Conservation (phyloP, 1,140 invertebrate species). For the Babylonia areolata region DNA sequence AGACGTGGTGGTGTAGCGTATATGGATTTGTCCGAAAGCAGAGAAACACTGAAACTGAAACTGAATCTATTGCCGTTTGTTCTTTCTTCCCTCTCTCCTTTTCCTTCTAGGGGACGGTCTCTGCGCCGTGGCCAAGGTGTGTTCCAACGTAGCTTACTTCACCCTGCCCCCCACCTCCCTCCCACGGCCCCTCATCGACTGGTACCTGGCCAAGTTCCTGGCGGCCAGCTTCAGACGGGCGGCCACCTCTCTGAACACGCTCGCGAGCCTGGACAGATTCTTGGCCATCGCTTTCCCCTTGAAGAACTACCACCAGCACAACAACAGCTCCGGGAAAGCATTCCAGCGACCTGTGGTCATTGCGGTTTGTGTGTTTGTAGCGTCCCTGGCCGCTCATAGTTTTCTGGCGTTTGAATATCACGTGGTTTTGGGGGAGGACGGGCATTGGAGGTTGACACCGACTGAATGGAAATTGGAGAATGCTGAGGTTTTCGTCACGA, state of each 20-base stretch:
- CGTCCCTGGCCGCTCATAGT: background rate
- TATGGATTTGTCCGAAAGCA: background rate
- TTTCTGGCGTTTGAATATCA: background rate
- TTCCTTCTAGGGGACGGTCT: background rate
- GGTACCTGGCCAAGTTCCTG: background rate
- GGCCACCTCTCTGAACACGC: background rate
- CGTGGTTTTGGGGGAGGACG: background rate
- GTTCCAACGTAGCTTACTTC: background rate
- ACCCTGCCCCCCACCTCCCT: background rate
- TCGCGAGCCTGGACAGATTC: background rate
- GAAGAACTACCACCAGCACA: too few species aligned
- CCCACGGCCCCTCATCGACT: background rate
- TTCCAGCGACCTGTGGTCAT: background rate
- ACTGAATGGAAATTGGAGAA: background rate
- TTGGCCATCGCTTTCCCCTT: background rate
- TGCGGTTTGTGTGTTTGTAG: background rate
- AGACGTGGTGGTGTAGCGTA: background rate
- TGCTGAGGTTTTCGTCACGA: background rate
- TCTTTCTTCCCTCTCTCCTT: background rate
- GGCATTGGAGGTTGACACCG: background rate
- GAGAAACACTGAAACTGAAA: background rate
- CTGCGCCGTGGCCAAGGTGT: background rate
- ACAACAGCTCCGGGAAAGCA: background rate
- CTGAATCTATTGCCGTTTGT: background rate
- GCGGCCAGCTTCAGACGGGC: background rate